Evolutionary conservation across 2,113 vertebrate species (phyloP).

Genomic region (Myodes glareolus): DNA sequence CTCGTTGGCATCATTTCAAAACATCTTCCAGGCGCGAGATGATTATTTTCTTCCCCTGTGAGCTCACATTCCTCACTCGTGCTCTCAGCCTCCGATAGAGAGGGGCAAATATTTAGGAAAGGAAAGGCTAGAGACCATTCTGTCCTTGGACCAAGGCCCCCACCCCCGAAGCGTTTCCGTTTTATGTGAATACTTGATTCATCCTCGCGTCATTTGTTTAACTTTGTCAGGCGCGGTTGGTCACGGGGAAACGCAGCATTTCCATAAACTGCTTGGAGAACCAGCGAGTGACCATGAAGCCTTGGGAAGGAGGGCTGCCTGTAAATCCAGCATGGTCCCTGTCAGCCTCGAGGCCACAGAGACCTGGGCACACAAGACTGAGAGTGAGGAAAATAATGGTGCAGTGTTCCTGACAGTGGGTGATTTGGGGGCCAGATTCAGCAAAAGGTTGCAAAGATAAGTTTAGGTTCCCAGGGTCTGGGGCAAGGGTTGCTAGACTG

Average conservation of each 20-base stretch:
- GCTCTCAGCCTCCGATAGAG: not conserved
- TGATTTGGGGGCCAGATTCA: not conserved
- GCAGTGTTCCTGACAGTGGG: not conserved
- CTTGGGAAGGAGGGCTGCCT: not conserved
- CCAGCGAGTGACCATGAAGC: not conserved
- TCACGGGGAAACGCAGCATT: slow-evolving; percentile 32
- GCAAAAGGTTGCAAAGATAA: not conserved
- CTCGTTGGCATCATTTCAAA: not conserved
- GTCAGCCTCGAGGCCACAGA: not conserved
- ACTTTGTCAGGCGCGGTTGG: slow-evolving; percentile 13
- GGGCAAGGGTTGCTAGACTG: not conserved
- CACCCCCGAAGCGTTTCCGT: slow-evolving; percentile 5
- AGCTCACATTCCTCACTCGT: not conserved
- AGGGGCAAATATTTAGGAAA: slow-evolving; percentile 63
- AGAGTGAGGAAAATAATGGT: not conserved
- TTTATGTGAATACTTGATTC: slow-evolving; percentile 50
- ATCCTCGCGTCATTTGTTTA: slow-evolving; percentile 45
- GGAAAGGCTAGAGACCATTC: not conserved
- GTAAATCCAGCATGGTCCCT: not conserved
- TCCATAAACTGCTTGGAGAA: not conserved
- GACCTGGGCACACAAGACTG: not conserved
- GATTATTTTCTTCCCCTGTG: not conserved
- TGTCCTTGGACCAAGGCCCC: slow-evolving; percentile 41
- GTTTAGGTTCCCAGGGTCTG: not conserved
- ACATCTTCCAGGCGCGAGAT: not conserved